Percentiles rank a stretch among this genome's conserved stretches.
These are phyloP conservation scores for Umimayanthus kanabou DNA, from an alignment of 92 coral and sea anemone genomes.

Conservation along the genomic window DNA sequence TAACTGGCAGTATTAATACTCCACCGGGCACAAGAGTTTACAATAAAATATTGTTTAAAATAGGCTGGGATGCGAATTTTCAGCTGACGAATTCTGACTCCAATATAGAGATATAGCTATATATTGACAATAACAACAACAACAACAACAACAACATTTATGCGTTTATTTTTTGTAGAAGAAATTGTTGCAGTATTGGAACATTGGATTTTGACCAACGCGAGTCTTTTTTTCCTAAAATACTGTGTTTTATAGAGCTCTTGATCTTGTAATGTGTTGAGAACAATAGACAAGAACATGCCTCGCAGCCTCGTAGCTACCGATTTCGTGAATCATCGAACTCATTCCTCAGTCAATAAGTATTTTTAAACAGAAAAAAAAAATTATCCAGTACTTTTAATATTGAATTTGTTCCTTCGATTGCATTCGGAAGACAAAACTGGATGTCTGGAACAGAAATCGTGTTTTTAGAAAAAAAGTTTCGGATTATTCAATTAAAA, in stretches of 20 bases:
- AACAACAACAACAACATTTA: not conserved
- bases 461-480: too few species aligned
- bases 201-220: not conserved
- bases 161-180: not conserved
- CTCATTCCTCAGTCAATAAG: not conserved
- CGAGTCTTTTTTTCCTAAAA: too few species aligned
- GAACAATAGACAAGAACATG: too few species aligned
- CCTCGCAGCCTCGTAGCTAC: not conserved
- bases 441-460: too few species aligned
- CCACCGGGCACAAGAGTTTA: not conserved
- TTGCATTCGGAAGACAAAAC: too few species aligned
- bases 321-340: not conserved
- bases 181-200: not conserved
- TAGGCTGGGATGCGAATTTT: not conserved
- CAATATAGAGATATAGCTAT: not conserved
- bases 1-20: not conserved
- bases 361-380: too few species aligned
- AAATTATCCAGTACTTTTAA: not conserved
- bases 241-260: too few species aligned
- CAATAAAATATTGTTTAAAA: not conserved
- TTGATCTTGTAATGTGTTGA: too few species aligned
- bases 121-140: not conserved
- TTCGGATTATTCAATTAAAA: too few species aligned
- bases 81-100: not conserved
- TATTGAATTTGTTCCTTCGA: not conserved